Evolutionary conservation across 2,797 vertebrate genomes (phyloP).

Genomic region (Fistularia tabacaria): DNA sequence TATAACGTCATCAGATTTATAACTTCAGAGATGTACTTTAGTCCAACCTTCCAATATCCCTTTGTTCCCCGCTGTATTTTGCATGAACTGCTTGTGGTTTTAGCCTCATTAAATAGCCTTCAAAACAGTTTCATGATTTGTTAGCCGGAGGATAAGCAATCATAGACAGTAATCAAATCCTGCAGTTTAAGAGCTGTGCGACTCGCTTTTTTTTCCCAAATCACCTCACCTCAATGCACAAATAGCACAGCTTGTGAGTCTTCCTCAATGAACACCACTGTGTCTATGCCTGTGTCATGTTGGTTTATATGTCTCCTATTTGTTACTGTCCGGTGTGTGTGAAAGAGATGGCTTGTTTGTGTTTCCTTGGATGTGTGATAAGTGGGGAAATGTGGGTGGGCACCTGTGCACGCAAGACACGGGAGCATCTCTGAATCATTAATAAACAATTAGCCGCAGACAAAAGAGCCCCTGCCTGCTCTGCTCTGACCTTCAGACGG

Average conservation of each 20-base stretch:
- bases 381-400: constrained; percentile 24
- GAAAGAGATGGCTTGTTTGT: not conserved
- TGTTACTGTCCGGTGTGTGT: constrained; percentile 13
- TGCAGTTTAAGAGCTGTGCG: constrained; percentile 8
- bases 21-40: constrained; percentile 25
- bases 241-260: constrained; percentile 13
- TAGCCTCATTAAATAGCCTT: constrained; percentile 34
- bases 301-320: constrained; percentile 24
- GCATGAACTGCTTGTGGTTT: constrained; percentile 11
- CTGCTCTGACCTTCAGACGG: constrained; percentile 63
- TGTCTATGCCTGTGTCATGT: constrained; percentile 24
- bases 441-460: constrained; percentile 67
- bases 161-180: constrained; percentile 21
- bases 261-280: constrained; percentile 19
- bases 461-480: constrained; percentile 49
- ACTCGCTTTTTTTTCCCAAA: constrained; percentile 1
- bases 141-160: constrained; percentile 38
- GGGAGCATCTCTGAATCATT: constrained; percentile 64
- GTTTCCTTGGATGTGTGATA: constrained; percentile 8
- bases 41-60: constrained; percentile 31
- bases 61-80: constrained; percentile 33
- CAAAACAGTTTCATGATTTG: constrained; percentile 20
- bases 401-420: constrained; percentile 35
- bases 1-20: constrained; percentile 26
- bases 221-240: constrained; percentile 9